Evolutionary conservation across 2,797 vertebrate species (phyloP).

Genomic region (Podarcis lilfordi): DNA sequence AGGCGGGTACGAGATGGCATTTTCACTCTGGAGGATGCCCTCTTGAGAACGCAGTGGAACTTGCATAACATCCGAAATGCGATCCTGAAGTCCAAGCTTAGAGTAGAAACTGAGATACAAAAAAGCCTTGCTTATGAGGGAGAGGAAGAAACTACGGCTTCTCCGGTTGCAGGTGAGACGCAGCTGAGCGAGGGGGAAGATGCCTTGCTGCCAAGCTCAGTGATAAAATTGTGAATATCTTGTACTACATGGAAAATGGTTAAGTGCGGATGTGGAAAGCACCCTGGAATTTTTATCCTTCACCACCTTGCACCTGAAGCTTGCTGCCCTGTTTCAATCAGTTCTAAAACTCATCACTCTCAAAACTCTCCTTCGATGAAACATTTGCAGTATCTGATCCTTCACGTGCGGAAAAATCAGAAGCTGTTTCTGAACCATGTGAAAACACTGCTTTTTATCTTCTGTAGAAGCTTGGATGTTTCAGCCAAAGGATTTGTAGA

Average conservation of each 20-base stretch:
- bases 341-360: background rate
- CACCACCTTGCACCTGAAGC: background rate
- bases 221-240: slow-evolving; percentile 15
- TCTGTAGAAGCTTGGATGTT: background rate
- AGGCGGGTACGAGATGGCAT: slow-evolving; percentile 86
- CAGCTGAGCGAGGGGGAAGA: rapidly evolving
- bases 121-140: slow-evolving; percentile 34
- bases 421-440: background rate
- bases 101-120: slow-evolving; percentile 63
- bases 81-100: slow-evolving; percentile 66
- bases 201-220: background rate
- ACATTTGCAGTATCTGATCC: too few relatives aligned
- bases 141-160: background rate
- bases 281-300: background rate
- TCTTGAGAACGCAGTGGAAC: slow-evolving; percentile 86
- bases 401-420: too few relatives aligned
- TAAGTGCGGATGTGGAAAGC: background rate
- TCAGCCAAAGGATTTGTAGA: background rate
- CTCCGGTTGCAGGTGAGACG: background rate
- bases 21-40: slow-evolving; percentile 85
- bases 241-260: background rate
- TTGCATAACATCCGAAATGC: slow-evolving; percentile 78
- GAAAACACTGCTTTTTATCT: too few relatives aligned
- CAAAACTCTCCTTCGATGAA: too few relatives aligned
- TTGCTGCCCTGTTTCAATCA: too few relatives aligned